These are phyloP conservation scores for Drosophila cyrtoloma DNA, from an alignment of 2,888 invertebrate species.

Conservation along the genomic window DNA sequence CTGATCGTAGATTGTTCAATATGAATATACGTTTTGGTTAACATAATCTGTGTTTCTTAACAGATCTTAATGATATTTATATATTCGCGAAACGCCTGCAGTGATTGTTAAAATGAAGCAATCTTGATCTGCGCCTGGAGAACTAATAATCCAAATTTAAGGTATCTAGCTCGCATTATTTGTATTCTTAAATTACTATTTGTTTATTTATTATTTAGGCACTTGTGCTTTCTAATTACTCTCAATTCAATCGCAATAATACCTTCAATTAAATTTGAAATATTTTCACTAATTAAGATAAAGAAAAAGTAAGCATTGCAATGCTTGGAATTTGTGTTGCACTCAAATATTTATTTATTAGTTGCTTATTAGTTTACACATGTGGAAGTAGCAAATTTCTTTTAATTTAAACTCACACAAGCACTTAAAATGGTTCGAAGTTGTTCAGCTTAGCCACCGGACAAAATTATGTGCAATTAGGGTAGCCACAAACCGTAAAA, in stretches of 20 bases:
- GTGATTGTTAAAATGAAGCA: neutral
- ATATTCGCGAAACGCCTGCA: neutral
- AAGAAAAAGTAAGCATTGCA: neutral
- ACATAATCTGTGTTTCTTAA: neutral
- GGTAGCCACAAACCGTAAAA: slow-evolving; percentile 67
- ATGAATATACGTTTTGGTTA: too few species aligned
- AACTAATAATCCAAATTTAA: neutral
- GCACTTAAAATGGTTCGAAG: slow-evolving; percentile 13
- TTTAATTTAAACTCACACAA: slow-evolving; percentile 27
- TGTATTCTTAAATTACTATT: neutral
- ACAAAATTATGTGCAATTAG: slow-evolving; percentile 74
- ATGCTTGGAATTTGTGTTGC: neutral
- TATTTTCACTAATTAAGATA: neutral
- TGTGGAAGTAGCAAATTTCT: slow-evolving; percentile 20
- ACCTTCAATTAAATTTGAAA: neutral
- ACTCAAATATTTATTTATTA: slow-evolving; percentile 10
- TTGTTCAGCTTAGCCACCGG: slow-evolving; percentile 28
- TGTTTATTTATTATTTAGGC: neutral
- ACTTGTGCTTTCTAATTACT: neutral
- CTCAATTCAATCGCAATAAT: neutral
- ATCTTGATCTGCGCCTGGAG: neutral
- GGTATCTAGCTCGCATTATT: neutral
- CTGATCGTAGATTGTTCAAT: too few species aligned
- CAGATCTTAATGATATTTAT: neutral
- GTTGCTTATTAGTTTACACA: slow-evolving; percentile 6